A percentile compares a stretch with the other conserved stretches of the same genome.
These are phyloP conservation scores for Venustaconcha ellipsiformis DNA, from an alignment of 1,140 invertebrate genomes.

Conservation along the genomic window DNA sequence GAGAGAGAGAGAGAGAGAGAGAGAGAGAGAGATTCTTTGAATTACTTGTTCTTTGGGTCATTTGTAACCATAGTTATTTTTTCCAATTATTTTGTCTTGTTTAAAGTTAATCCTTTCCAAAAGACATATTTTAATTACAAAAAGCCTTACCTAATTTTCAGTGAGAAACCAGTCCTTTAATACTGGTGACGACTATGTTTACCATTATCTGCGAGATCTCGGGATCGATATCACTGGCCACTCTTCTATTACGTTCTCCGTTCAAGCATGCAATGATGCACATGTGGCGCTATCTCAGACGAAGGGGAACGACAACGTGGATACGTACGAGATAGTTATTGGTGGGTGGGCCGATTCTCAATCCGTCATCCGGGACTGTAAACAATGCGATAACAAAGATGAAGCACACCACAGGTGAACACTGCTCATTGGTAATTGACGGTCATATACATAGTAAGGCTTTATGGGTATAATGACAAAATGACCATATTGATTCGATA, in stretches of 20 bases:
- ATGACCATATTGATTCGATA: too few relatives aligned
- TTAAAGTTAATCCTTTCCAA: too few relatives aligned
- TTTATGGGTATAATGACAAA: too few relatives aligned
- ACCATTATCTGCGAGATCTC: constrained; percentile 27
- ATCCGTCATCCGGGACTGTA: constrained; percentile 37
- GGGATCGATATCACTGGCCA: constrained; percentile 20
- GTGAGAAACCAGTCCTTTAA: constrained; percentile 16
- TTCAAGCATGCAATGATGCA: constrained; percentile 41
- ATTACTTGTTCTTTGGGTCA: too few relatives aligned
- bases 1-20: too few relatives aligned
- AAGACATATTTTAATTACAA: too few relatives aligned
- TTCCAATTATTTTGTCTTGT: too few relatives aligned
- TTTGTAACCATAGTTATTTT: too few relatives aligned
- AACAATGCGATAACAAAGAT: constrained; percentile 19
- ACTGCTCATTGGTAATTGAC: too few relatives aligned
- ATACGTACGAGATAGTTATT: constrained; percentile 47
- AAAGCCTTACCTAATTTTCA: background rate
- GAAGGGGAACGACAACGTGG: constrained; percentile 9
- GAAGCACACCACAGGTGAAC: constrained; percentile 1
- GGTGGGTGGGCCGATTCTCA: constrained; percentile 37
- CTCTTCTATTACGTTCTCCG: constrained; percentile 29
- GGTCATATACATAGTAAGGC: too few relatives aligned
- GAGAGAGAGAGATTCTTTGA: too few relatives aligned
- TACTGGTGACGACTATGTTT: constrained; percentile 18
- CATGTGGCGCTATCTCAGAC: constrained; percentile 31